Percentiles rank a stretch among this genome's conserved stretches.
phyloP scores from a whole-genome alignment of 2,113 vertebrate genomes.

The Pantherophis guttatus region DNA sequence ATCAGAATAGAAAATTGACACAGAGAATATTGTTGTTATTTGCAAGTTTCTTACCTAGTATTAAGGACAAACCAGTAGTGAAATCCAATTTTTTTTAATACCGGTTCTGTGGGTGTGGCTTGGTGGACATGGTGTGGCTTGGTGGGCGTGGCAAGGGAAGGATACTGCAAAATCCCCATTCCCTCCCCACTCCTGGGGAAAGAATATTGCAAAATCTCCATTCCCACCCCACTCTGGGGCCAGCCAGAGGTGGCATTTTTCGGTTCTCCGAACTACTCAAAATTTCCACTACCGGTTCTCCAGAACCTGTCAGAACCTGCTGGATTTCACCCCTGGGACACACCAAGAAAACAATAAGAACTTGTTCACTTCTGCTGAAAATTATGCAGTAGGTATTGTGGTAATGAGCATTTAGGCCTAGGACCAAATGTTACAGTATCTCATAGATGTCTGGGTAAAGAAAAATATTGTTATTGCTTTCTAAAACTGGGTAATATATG shows the following conservation, averaged over 20 bases:
- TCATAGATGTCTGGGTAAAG: not conserved
- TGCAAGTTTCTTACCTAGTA: not conserved
- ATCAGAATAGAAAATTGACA: not conserved
- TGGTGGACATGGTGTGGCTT: no score
- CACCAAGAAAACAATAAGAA: not conserved
- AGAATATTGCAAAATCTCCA: no score
- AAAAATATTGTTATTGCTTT: not conserved
- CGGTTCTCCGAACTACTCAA: no score
- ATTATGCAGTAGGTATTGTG: not conserved
- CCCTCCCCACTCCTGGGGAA: no score
- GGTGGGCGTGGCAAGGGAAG: no score
- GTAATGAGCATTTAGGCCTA: not conserved
- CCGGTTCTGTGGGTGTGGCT: no score
- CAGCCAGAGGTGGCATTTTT: no score
- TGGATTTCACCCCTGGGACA: not conserved
- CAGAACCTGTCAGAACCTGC: no score
- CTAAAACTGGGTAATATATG: not conserved
- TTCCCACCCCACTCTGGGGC: no score
- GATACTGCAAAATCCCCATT: no score
- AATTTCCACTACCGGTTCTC: no score
- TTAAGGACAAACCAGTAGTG: not conserved
- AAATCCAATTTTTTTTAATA: no score
- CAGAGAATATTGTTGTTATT: not conserved
- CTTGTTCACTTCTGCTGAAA: not conserved
- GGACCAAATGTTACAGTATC: not conserved